A percentile compares a stretch with the other conserved stretches of the same genome.
Conservation (phyloP, 2,888 invertebrate species). For the Lasioglossum leucozonium region DNA sequence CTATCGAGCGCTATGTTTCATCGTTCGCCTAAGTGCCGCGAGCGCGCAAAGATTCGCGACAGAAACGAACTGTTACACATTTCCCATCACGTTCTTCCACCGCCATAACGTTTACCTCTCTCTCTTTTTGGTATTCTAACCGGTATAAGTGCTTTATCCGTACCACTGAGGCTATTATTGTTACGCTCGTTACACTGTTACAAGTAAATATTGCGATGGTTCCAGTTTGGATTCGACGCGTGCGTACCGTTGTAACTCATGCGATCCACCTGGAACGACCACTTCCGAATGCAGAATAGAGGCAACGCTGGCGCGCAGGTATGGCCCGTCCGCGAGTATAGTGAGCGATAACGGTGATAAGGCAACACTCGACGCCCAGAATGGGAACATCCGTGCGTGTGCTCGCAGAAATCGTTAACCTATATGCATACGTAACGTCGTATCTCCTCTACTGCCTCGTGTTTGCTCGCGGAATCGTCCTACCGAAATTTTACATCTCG, state of each 20-base stretch:
- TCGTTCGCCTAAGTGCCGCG: neutral
- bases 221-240: constrained; percentile 5
- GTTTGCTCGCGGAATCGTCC: constrained; percentile 3
- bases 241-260: constrained; percentile 11
- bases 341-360: constrained; percentile 67
- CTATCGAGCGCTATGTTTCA: neutral
- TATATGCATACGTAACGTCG: constrained; percentile 33
- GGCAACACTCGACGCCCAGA: constrained; percentile 63
- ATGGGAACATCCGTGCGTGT: constrained; percentile 49
- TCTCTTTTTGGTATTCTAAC: neutral
- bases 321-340: constrained; percentile 5
- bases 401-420: constrained; percentile 60
- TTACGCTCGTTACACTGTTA: neutral
- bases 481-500: neutral
- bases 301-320: constrained; percentile 1
- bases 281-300: constrained; percentile 19
- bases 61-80: neutral
- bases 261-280: neutral
- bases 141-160: neutral
- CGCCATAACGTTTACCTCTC: neutral
- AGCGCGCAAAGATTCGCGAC: neutral
- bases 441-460: neutral
- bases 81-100: neutral
- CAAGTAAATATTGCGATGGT: neutral
- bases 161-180: neutral